Evolutionary conservation across 2,113 vertebrate species (phyloP), one percentile per base, ranked within the genome.

Genomic region (Esox niger): DNA sequence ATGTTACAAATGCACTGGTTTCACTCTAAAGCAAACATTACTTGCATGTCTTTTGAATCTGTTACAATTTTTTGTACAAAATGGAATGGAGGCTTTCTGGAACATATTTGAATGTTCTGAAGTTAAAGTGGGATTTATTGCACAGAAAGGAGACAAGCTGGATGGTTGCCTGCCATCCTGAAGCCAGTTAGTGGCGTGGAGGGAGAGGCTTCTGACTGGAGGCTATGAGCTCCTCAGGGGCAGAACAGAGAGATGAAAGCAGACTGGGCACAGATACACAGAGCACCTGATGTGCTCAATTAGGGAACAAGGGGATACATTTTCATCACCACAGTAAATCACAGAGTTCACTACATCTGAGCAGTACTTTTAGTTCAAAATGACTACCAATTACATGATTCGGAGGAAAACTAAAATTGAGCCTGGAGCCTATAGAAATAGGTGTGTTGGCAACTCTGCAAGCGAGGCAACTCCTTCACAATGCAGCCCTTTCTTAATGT

Each of bases 271-370:
- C 47, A 2, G 47, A 52, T 9, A n/a, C 20, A 23, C 20, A 52
- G 47, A 52, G 38, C 47, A 52, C n/a, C n/a, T 21, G n/a, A 52
- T 52, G 47, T 52, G 47, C 21, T 52, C n/a, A 52, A 52, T 52
- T 52, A 52, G n/a, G 47, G 47, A 52, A 4, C n/a, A 52, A 52
- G 47, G n/a, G n/a, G 47, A 9, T 17, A 52, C n/a, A 52, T 52
- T 52, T 52, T 21, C 21, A 21, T 52, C 47, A 17, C 38, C 11
- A 43, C 13, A 9, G 47, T 52, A 21, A 52, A 23, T 52, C 47
- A 52, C n/a, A 52, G 47, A 52, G n/a, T 52, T 21, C 47, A 52
- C 47, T 21, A 52, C 8, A 21, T 52, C n/a, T 23, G 47, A 52
- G 21, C n/a, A n/a, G 17, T 52, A n/a, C 20, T 13, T 20, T 49